A percentile compares a stretch with the other conserved stretches of the same genome.
These are phyloP conservation scores for Galbula dea DNA, from an alignment of 2,113 vertebrate species.

Conservation along the genomic window DNA sequence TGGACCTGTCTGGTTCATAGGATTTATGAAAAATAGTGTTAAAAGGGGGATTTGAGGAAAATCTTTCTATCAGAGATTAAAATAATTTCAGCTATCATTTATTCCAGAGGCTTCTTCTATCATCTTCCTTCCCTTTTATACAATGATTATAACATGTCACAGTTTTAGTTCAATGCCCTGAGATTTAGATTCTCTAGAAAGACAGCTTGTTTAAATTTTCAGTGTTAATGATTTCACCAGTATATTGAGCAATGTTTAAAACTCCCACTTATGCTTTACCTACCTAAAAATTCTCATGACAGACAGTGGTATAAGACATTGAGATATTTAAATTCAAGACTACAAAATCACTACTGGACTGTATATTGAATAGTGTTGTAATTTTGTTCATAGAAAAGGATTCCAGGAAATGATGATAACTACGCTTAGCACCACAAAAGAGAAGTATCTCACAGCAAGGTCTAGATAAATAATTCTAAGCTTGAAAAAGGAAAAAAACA, in stretches of 20 bases:
- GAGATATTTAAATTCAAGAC: not conserved
- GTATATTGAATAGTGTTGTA: not conserved
- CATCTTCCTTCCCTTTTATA: not conserved
- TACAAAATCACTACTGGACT: not conserved
- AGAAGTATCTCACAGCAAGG: not conserved
- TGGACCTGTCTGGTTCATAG: not conserved
- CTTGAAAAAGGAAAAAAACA: not conserved
- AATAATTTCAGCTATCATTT: not conserved
- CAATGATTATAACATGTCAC: not conserved
- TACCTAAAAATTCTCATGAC: not conserved
- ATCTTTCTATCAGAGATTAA: not conserved
- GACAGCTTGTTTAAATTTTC: not conserved
- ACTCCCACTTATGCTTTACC: not conserved
- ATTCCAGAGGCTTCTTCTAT: not conserved
- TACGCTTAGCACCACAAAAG: not conserved
- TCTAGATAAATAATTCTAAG: not conserved
- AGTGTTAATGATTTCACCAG: not conserved
- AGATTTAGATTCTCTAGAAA: not conserved
- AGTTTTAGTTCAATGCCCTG: not conserved
- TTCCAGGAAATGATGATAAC: not conserved
- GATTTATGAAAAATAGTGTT: not conserved
- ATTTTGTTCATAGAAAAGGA: not conserved
- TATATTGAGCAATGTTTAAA: not conserved
- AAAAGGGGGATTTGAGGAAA: not conserved
- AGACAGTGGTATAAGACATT: not conserved